phyloP scores from a whole-genome alignment of 2,113 vertebrate genomes.

The Ardeotis arabs region DNA sequence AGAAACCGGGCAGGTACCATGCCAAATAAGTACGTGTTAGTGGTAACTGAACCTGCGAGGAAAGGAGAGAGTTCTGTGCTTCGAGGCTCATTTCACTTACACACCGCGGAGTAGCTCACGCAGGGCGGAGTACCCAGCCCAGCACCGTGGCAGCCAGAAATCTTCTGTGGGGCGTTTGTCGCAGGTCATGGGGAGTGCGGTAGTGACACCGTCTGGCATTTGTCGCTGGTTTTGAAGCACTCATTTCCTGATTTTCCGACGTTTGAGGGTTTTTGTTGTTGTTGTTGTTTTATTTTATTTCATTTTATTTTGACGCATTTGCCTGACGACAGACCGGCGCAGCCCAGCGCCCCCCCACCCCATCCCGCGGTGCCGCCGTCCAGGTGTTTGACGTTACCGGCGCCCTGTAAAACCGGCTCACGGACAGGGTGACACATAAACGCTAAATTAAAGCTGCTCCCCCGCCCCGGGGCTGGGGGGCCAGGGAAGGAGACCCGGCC shows the following conservation, averaged over 20 bases:
- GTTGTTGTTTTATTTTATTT: not conserved
- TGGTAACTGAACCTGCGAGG: not conserved
- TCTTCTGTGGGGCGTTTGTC: not conserved
- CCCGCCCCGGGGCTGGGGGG: not conserved
- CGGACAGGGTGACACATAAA: conserved; percentile 8
- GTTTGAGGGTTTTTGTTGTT: accelerated
- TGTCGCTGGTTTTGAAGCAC: not conserved
- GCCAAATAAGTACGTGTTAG: not conserved
- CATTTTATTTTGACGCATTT: not conserved
- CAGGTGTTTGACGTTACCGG: not conserved
- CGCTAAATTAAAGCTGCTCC: not conserved
- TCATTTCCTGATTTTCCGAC: not conserved
- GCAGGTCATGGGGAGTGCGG: not conserved
- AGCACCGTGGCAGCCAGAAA: not conserved
- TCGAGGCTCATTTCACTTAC: not conserved
- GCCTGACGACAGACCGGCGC: not conserved
- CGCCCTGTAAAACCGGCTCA: not conserved
- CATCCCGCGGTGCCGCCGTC: not conserved
- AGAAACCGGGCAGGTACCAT: not conserved
- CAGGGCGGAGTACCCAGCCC: not conserved
- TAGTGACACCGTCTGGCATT: not conserved
- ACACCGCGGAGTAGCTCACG: accelerated
- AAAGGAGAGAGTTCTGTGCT: not conserved
- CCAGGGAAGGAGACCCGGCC: not conserved
- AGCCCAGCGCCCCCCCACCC: not conserved